A percentile compares a stretch with the other conserved stretches of the same genome.
phyloP scores from a whole-genome alignment of 37 sponge, comb jelly and placozoan genomes.

The Petrosia ficiformis region DNA sequence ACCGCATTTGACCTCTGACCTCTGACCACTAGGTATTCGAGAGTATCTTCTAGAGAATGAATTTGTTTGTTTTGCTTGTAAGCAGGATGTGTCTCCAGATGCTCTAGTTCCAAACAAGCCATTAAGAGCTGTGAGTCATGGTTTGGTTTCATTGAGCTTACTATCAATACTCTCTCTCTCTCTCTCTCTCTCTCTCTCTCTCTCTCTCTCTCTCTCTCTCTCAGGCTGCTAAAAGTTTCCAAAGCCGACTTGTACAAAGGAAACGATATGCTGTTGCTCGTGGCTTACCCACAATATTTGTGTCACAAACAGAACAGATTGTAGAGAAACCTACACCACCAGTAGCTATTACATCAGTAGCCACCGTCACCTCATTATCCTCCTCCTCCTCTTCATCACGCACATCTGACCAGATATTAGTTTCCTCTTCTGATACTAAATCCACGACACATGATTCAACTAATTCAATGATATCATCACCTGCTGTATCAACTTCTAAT shows the following conservation, averaged over 20 bases:
- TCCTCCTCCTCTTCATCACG: background rate
- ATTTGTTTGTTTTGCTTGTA: slow-evolving; percentile 78
- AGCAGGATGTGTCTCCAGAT: slow-evolving; percentile 79
- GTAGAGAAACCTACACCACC: background rate
- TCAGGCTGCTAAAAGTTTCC: slow-evolving; percentile 58
- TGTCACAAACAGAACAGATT: background rate
- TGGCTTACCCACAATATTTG: background rate
- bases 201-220: slow-evolving; percentile 32
- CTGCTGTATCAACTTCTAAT: no score
- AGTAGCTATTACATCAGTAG: background rate
- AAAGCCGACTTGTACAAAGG: slow-evolving; percentile 25
- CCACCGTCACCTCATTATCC: background rate
- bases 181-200: slow-evolving; percentile 25
- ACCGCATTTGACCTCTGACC: background rate
- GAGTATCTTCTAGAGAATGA: slow-evolving; percentile 77
- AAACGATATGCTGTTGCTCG: slow-evolving; percentile 46
- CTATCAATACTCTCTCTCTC: background rate
- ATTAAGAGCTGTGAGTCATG: slow-evolving; percentile 61
- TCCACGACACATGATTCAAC: background rate
- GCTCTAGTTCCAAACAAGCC: slow-evolving; percentile 71
- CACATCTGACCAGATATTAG: no score
- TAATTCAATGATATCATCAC: background rate
- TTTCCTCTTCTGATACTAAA: no score
- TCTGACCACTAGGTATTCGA: slow-evolving; percentile 54
- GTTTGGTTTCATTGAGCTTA: background rate